phyloP scores from a whole-genome alignment of 2,113 vertebrate genomes.

The Athene noctua region DNA sequence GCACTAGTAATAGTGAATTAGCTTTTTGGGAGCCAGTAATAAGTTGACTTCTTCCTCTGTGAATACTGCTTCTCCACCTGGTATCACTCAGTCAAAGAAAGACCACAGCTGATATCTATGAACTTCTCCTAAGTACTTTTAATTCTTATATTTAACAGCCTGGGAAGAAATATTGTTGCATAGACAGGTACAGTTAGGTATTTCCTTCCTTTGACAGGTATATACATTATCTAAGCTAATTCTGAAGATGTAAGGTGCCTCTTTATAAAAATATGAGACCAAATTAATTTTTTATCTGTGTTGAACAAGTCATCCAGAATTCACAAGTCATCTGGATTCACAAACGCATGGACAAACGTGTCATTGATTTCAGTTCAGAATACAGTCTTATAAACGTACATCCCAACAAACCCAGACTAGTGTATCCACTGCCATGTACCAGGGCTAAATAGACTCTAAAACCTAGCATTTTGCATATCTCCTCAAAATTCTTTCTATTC shows the following conservation, averaged over 20 bases:
- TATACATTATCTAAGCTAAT: neutral
- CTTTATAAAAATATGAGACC: neutral
- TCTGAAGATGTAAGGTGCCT: neutral
- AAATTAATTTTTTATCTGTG: neutral
- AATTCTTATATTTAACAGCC: neutral
- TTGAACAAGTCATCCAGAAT: neutral
- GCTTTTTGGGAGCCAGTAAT: neutral
- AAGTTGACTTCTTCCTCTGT: neutral
- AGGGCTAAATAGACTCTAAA: neutral
- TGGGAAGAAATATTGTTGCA: neutral
- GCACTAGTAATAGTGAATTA: neutral
- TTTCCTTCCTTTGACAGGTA: neutral
- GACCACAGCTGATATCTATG: neutral
- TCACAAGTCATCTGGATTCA: neutral
- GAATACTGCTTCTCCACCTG: neutral
- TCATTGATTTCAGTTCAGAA: neutral
- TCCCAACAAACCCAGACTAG: neutral
- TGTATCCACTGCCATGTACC: neutral
- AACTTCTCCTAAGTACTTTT: neutral
- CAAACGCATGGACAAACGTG: accelerated
- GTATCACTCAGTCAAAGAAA: neutral
- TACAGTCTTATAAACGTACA: neutral
- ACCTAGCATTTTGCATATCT: neutral
- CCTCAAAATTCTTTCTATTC: neutral
- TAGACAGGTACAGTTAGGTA: neutral